These are phyloP conservation scores for Lagorchestes hirsutus DNA, from an alignment of 2,797 vertebrate genomes.

Conservation along the genomic window DNA sequence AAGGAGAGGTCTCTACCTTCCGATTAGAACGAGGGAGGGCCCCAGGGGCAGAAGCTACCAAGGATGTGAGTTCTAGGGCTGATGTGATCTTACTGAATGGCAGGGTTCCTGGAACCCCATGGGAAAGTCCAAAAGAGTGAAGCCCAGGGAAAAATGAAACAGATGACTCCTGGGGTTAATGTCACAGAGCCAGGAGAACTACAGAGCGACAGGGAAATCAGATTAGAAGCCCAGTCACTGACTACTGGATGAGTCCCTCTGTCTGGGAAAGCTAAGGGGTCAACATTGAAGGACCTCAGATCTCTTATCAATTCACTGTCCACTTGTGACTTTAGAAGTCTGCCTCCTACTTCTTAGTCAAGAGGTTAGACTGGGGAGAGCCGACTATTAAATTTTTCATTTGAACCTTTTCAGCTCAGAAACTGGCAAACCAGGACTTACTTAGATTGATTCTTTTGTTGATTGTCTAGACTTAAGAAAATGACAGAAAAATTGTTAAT, in stretches of 20 bases:
- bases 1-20: background rate
- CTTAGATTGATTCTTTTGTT: background rate
- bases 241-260: background rate
- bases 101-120: rapidly evolving
- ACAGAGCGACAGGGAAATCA: background rate
- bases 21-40: background rate
- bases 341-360: background rate
- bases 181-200: background rate
- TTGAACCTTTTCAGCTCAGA: background rate
- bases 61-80: background rate
- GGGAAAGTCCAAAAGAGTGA: too few species aligned
- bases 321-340: background rate
- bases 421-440: background rate
- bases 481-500: background rate
- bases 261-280: background rate
- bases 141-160: background rate
- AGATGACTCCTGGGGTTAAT: background rate
- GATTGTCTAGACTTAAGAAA: too few species aligned
- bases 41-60: background rate
- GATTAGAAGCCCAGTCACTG: background rate
- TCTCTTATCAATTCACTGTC: background rate
- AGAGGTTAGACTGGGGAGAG: background rate
- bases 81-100: background rate
- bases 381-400: background rate
- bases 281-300: background rate